A percentile compares a stretch with the other conserved stretches of the same genome.
These are phyloP conservation scores for Vollenhovia emeryi DNA, from an alignment of 1,140 invertebrate genomes.

Conservation along the genomic window DNA sequence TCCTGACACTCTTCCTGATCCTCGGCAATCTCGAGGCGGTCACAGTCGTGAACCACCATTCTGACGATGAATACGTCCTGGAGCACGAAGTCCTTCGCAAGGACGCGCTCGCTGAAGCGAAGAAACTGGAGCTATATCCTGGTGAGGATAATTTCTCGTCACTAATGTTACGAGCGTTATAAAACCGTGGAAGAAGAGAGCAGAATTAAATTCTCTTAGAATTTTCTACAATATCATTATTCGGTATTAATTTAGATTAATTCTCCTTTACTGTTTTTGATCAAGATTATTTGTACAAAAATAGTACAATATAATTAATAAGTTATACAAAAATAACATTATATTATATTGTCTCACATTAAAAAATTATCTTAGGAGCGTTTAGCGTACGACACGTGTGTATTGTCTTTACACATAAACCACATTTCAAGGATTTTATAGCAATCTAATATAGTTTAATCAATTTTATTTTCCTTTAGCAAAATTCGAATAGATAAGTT, in stretches of 20 bases:
- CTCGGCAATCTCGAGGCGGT: slow-evolving; percentile 75
- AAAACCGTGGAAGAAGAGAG: not conserved
- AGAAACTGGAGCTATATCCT: slow-evolving; percentile 77
- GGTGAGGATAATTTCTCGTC: slow-evolving; percentile 69
- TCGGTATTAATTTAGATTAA: not conserved
- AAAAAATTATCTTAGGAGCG: not conserved
- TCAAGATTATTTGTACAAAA: not conserved
- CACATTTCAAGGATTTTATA: not conserved
- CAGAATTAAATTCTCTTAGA: not conserved
- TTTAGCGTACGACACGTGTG: not conserved
- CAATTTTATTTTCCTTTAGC: not conserved
- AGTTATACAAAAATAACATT: no score
- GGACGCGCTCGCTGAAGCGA: slow-evolving; percentile 79
- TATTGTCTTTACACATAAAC: not conserved
- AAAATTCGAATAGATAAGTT: not conserved
- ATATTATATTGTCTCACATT: not conserved
- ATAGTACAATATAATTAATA: no score
- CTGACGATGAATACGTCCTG: slow-evolving; percentile 78
- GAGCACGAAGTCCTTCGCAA: slow-evolving; percentile 80
- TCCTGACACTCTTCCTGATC: slow-evolving; percentile 74
- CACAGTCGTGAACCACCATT: slow-evolving; percentile 79
- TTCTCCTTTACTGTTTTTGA: no score
- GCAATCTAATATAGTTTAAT: not conserved
- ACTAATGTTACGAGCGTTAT: not conserved
- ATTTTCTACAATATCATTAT: not conserved